Base-by-base conservation (phyloP, 2,797 vertebrate species). In the Craterocephalus amniculus region DNA sequence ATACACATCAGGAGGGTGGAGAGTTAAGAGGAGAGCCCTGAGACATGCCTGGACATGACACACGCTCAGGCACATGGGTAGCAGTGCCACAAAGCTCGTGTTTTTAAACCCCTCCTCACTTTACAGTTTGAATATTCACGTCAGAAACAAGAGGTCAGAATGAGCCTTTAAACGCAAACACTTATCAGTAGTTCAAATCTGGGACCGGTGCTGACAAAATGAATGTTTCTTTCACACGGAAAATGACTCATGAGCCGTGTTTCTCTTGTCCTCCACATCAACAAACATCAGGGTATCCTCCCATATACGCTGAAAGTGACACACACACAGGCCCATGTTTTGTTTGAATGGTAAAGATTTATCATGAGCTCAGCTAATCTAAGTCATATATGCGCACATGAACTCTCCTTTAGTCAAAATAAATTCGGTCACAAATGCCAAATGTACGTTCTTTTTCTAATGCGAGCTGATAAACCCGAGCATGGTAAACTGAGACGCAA, bases 1-100 rank as follows among this genome's bases (percentile, higher is more conserved):
- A 52, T 57, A n/a, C 24, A 73, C 64, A 78, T 76, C 56, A 68
- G 52, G 69, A 63, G 66, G 66, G 76, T 75, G 80, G 67, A 72
- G 72, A 38, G 63, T 29, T 34, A 36, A 72, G 74, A 67, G 38
- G 72, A 74, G 65, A 72, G 79, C 43, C 26, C 63, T 3, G 36
- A 61, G 81, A 83, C 88, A 80, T 88, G 92, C 29, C 87, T 73
- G 79, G 66, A 90, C 90, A 85, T 58, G 83, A 85, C 68, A 81
- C 76, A 62, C 22, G 63, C 54, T 34, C 48, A 68, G 49, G 56
- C 18, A 43, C 51, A 26, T 6, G 16, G 60, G 26, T 0, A 40
- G 38, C 36, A 26, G 22, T 0, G 12, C 49, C n/a, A 18, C 54
- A 70, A 40, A 70, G 31, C 60, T 35, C 22, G 10, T 26, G 13